Evolutionary conservation across 2,888 invertebrate genomes (phyloP), one percentile per base, ranked within the genome.

Genomic region (Drosophila maculinotata): DNA sequence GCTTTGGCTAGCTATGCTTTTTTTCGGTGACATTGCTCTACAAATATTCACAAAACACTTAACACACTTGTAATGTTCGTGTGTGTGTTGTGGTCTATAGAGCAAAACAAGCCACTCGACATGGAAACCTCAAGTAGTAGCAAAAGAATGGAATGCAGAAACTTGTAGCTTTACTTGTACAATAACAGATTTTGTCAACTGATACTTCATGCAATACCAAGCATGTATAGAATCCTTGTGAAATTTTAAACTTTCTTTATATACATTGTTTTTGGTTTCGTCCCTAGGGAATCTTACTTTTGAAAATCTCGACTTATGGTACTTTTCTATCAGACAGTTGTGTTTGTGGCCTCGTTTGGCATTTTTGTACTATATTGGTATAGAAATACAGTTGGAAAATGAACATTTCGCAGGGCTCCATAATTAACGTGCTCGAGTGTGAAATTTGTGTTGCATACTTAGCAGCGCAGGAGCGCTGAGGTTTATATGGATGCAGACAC

Each of bases 361-460:
- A 20, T n/a, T n/a, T 51, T 39, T 36, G 35, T 5, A 23, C 33
- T 38, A 39, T 45, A 39, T 53, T 64, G 42, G 35, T 25, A 36
- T 62, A 31, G 44, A 47, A 56, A 53, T 49, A 66, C 35, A 36
- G 26, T 41, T 38, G 41, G 36, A 12, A 36, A 23, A 30, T 33
- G 20, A 35, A 54, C 42, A 14, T 48, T 35, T 28, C 7, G 5
- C 12, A 48, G 12, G 36, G 58, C 31, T 58, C 7, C 63, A 39
- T 77, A 86, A 86, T 86, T 80, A 86, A 74, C 71, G 76, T 76
- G 81, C 67, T 80, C 78, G 78, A 77, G 86, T 86, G 81, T 86
- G 68, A 84, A 76, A 76, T 86, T 86, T 85, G 86, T 74, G 77
- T 84, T 86, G 82, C 84, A 86, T 86, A 82, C 76, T 82, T 78